Conservation (phyloP, 2,888 invertebrate species). For the Agelastica alni region DNA sequence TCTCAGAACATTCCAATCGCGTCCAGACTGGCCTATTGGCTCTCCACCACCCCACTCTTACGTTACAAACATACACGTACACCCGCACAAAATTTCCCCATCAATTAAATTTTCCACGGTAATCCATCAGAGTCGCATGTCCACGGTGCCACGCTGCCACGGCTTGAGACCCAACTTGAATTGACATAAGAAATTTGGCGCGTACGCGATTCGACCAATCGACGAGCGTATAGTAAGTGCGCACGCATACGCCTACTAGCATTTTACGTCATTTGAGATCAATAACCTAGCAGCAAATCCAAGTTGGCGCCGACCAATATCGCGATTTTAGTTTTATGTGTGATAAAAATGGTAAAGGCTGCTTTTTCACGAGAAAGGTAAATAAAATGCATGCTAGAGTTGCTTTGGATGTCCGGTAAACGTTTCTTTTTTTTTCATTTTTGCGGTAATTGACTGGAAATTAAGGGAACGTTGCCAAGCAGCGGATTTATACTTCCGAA, state of each 20-base stretch:
- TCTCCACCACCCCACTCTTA: background rate
- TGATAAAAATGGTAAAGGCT: conserved; percentile 73
- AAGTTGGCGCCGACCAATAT: conserved; percentile 46
- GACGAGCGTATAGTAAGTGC: conserved; percentile 34
- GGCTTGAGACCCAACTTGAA: conserved; percentile 31
- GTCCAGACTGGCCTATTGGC: background rate
- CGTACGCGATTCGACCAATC: conserved; percentile 47
- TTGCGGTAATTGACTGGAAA: conserved; percentile 14
- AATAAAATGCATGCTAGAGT: conserved; percentile 44
- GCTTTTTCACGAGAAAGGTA: conserved; percentile 69
- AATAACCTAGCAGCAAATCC: conserved; percentile 45
- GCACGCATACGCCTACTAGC: conserved; percentile 37
- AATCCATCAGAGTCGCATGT: conserved; percentile 40
- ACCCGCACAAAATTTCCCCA: conserved; percentile 22
- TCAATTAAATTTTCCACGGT: conserved; percentile 27
- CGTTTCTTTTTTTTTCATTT: background rate
- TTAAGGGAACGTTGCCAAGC: conserved; percentile 20
- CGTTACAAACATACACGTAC: conserved; percentile 5
- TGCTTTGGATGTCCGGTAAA: background rate
- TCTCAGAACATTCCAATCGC: too few species aligned
- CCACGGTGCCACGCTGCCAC: conserved; percentile 27
- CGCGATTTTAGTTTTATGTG: conserved; percentile 62
- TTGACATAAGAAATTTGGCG: conserved; percentile 50
- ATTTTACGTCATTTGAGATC: conserved; percentile 39
- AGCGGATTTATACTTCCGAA: conserved; percentile 18